Conservation (phyloP, 2,888 invertebrate genomes). For the Esperia sulphurella region DNA sequence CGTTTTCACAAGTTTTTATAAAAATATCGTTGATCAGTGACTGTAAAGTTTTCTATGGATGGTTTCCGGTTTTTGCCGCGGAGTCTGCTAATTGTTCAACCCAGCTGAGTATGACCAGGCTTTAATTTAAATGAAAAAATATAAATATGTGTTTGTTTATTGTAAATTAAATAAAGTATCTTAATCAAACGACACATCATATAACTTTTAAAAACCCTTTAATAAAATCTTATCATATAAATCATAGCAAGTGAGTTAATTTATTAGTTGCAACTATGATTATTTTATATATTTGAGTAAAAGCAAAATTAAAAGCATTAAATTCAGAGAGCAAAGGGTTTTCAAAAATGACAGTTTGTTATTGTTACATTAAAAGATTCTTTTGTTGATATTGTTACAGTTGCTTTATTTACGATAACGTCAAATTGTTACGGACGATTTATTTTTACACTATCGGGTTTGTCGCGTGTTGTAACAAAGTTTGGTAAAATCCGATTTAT, state of each 20-base stretch:
- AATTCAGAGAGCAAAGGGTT: constrained; percentile 36
- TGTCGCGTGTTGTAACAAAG: constrained; percentile 24
- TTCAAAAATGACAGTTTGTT: constrained; percentile 33
- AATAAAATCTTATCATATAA: too few relatives aligned
- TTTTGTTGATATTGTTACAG: constrained; percentile 37
- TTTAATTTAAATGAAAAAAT: too few relatives aligned
- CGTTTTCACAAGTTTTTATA: constrained; percentile 25
- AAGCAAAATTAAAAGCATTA: constrained; percentile 44
- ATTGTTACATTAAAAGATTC: constrained; percentile 39
- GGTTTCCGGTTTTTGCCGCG: neutral
- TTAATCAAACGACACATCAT: too few relatives aligned
- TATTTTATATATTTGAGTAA: constrained; percentile 11
- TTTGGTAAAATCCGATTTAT: neutral
- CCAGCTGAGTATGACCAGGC: constrained; percentile 5
- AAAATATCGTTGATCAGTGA: constrained; percentile 16
- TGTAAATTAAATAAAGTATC: too few relatives aligned
- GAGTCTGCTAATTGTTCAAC: neutral
- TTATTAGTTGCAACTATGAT: neutral
- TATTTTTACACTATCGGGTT: constrained; percentile 39
- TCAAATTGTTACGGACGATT: constrained; percentile 60
- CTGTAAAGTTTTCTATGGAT: constrained; percentile 5
- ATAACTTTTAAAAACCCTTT: too few relatives aligned
- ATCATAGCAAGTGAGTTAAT: too few relatives aligned
- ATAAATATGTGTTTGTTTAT: too few relatives aligned
- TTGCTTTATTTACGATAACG: constrained; percentile 61